Base-by-base conservation (phyloP, 2,113 vertebrate genomes). In the Tringa solitaria region DNA sequence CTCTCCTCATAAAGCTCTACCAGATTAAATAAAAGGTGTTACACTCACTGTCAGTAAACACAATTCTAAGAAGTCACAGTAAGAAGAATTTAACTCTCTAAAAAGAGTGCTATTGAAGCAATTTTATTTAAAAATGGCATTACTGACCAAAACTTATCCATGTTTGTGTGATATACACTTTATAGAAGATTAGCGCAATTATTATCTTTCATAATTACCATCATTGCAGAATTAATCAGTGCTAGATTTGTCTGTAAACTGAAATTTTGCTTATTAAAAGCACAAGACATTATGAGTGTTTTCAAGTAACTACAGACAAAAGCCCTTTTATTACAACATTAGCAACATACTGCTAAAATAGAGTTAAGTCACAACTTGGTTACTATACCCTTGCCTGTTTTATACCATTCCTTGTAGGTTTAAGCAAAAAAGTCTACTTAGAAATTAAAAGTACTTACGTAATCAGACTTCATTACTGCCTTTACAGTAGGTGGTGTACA, bases 361-460 rank as follows among this genome's bases (percentile, higher is more conserved):
- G 33, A 89, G 33, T 17, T 84, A 88, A 83, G 23, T 50, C 43
- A 68, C 56, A 92, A 46, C 4, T 54, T 84, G 27, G 14, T 60
- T 94, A 61, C 77, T 84, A 63, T 8, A 79, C 5, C 22, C 81
- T 87, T 78, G 26, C 17, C 30, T 84, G 63, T 88, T 93, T 90
- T 63, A 67, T 27, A 67, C 12, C 15, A n/a, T 65, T 92, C 17
- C 35, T 78, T 92, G 68, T 45, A 79, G 27, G 28, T 54, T 83
- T 3, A 17, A 80, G 39, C 30, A 78, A 37, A 84, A 84, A 87
- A 90, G 78, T 41, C 39, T 53, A 45, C 51, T 56, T 48, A 79
- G 67, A 80, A 89, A 64, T 63, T 50, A 41, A 14, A 96, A 86
- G 30, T 84, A 97, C 69, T 96, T 96, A 96, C 73, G 4, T 79